Percentiles rank a stretch among this genome's conserved stretches.
Evolutionary conservation across 2,113 vertebrate genomes (phyloP).

Genomic region (Corythornis cristatus): DNA sequence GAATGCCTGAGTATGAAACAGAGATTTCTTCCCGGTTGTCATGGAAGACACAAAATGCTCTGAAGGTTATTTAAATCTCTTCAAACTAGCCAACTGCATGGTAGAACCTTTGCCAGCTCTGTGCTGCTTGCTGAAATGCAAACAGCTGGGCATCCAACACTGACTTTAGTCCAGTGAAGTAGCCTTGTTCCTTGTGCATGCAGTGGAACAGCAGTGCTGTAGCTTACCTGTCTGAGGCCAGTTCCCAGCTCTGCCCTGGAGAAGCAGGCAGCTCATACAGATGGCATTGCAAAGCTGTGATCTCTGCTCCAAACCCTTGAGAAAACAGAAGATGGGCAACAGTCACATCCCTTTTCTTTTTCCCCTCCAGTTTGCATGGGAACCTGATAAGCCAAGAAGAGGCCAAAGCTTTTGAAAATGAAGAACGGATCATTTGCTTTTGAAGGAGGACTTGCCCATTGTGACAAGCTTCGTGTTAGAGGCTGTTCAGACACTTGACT

Average conservation of each 20-base stretch:
- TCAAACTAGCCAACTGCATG: not conserved
- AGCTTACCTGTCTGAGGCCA: no score
- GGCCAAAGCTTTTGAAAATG: conserved; percentile 70
- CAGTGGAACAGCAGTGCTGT: not conserved
- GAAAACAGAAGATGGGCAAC: not conserved
- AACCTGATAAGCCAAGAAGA: conserved; percentile 76
- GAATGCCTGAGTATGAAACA: not conserved
- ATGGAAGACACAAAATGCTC: not conserved
- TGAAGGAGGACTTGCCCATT: conserved; percentile 29
- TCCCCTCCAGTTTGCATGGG: conserved; percentile 70
- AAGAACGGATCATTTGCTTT: conserved; percentile 75
- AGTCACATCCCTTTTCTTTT: not conserved
- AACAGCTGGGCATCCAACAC: not conserved
- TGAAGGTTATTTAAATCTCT: not conserved
- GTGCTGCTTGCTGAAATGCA: not conserved
- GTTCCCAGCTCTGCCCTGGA: not conserved
- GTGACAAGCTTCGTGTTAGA: not conserved
- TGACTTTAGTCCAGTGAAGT: accelerated
- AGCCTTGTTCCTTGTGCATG: accelerated
- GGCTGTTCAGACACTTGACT: not conserved
- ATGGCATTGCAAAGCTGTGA: not conserved
- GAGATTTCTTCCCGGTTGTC: not conserved
- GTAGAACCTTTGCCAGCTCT: not conserved
- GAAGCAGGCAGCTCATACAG: accelerated
- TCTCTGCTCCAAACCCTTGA: not conserved